A percentile compares a stretch with the other conserved stretches of the same genome.
Conservation (phyloP, 2,797 vertebrate species). For the Semaprochilodus insignis region DNA sequence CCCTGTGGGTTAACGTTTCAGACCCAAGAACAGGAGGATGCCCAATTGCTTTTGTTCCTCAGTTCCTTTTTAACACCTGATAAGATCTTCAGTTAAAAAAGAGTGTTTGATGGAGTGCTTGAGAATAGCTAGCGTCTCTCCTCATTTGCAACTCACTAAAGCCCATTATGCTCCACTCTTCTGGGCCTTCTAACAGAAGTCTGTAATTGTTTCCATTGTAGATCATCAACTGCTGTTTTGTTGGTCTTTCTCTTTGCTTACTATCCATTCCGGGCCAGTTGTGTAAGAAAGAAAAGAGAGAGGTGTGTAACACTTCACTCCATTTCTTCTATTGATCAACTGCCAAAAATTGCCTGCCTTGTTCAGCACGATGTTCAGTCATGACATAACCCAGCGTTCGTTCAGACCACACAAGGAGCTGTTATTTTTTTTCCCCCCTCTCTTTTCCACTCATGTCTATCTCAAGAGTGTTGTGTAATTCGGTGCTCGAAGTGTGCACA, state of each 20-base stretch:
- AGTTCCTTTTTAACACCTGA: slow-evolving; percentile 60
- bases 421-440: neutral
- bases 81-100: slow-evolving; percentile 56
- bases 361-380: neutral
- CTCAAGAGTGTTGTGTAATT: slow-evolving; percentile 16
- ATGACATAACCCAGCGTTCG: neutral
- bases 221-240: slow-evolving; percentile 33
- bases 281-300: neutral
- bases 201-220: slow-evolving; percentile 32
- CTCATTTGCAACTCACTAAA: slow-evolving; percentile 55
- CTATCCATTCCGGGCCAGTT: neutral
- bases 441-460: slow-evolving; percentile 8
- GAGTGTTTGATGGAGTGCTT: slow-evolving; percentile 52
- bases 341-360: slow-evolving; percentile 5
- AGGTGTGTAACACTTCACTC: neutral
- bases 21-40: slow-evolving; percentile 35
- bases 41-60: slow-evolving; percentile 45
- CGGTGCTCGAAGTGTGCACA: slow-evolving; percentile 41
- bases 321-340: slow-evolving; percentile 6
- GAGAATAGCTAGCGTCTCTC: slow-evolving; percentile 22
- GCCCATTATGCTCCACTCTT: slow-evolving; percentile 39
- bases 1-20: slow-evolving; percentile 36
- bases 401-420: slow-evolving; percentile 17
- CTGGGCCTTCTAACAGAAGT: slow-evolving; percentile 32
- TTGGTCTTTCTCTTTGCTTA: neutral